These are phyloP conservation scores for Haliaeetus leucogaster DNA, from an alignment of 2,113 vertebrate species.

Conservation along the genomic window DNA sequence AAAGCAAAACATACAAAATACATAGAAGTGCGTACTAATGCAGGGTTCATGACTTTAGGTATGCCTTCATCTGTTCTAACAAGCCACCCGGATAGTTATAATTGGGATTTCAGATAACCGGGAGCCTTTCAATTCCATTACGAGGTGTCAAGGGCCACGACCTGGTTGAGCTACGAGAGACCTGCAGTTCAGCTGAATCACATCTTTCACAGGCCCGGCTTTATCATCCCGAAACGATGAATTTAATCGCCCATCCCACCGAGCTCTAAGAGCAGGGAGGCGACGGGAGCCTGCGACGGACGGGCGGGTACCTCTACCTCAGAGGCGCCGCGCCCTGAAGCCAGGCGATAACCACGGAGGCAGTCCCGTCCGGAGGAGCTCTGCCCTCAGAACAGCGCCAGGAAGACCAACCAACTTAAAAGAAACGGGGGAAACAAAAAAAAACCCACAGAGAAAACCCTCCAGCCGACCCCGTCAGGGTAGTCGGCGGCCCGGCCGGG, in stretches of 20 bases:
- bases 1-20: neutral
- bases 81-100: neutral
- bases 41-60: neutral
- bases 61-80: neutral
- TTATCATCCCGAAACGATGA: neutral
- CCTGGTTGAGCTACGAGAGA: neutral
- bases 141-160: neutral
- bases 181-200: neutral
- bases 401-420: neutral
- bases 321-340: neutral
- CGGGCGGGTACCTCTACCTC: neutral
- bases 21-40: fast-evolving
- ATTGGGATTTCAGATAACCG: neutral
- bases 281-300: neutral
- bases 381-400: neutral
- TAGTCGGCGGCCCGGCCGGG: neutral
- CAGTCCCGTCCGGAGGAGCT: neutral
- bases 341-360: neutral
- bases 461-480: neutral
- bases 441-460: neutral
- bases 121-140: neutral
- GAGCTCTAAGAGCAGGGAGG: neutral
- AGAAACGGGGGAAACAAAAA: neutral
- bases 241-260: fast-evolving
- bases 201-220: neutral